Evolutionary conservation across 2,113 vertebrate genomes (phyloP), one percentile per base, ranked within the genome.

Genomic region (Entomyzon cyanotis): DNA sequence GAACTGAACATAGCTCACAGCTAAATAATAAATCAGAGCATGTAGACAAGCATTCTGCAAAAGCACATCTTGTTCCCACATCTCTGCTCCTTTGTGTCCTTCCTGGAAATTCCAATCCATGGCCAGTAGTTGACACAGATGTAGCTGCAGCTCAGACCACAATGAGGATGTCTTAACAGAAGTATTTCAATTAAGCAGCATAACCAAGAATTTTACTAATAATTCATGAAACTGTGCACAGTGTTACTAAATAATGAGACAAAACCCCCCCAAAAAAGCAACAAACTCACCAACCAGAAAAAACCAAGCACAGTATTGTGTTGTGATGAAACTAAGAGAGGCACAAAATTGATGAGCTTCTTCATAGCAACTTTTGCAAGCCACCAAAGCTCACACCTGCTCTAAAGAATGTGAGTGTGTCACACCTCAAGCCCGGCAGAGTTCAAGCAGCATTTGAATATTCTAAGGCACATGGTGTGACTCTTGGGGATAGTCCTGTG

Each of bases 1-100:
- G 97, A 87, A 97, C 70, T n/a, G 73, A 97, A 97, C 97, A 98
- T 12, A 95, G 88, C 62, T 84, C 67, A 56, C 25, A 96, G 93
- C 94, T 98, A 98, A 98, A 98, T 98, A 98, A 98, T 98, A 97
- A 94, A 98, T 98, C 96, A 98, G 58, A 97, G 92, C 82, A 85
- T 82, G 80, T 86, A 97, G 94, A 84, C 75, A 87, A 93, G 59
- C 75, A 87, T 75, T 75, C 52, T 87, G 44, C 65, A 96, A 95
- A 95, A 90, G 88, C 78, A 69, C 56, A 62, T 90, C 65, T 86
- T 56, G 12, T 77, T 96, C 95, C 92, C 49, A 63, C 49, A 67
- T 84, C 78, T 91, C 47, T 95, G 84, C 84, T 90, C 87, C 92
- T 85, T 63, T 37, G 5, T 44, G 68, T 31, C 52, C 52, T 79